These are phyloP conservation scores for Drosophila elegans DNA, from an alignment of 1,140 invertebrate genomes.

Conservation along the genomic window DNA sequence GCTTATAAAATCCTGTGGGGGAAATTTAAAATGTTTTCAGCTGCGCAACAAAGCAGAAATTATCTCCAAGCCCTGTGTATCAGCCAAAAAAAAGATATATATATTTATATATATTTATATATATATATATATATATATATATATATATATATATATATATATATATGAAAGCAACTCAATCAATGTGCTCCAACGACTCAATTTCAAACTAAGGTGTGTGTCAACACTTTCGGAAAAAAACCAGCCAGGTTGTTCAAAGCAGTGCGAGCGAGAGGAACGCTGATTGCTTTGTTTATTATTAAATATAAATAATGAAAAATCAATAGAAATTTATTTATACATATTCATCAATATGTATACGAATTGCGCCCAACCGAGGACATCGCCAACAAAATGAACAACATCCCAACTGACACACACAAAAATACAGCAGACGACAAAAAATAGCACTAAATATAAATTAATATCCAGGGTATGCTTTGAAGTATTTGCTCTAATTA, in stretches of 20 bases:
- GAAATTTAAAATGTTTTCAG: conserved; percentile 29
- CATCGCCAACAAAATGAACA: conserved; percentile 44
- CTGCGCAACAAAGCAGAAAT: conserved; percentile 26
- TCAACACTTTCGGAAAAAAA: conserved; percentile 32
- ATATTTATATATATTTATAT: neutral
- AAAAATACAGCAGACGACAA: conserved; percentile 1
- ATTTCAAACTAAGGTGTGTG: conserved; percentile 41
- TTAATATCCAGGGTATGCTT: neutral
- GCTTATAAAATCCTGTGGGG: conserved; percentile 11
- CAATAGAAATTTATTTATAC: conserved; percentile 67
- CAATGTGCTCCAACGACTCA: conserved; percentile 39
- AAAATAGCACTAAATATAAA: neutral
- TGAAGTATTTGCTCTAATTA: neutral
- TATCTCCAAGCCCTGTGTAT: conserved; percentile 24
- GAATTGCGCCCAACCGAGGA: conserved; percentile 42
- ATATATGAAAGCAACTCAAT: conserved; percentile 30
- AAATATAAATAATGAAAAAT: conserved; percentile 67
- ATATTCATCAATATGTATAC: conserved; percentile 56
- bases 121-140: neutral
- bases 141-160: neutral
- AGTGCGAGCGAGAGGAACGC: neutral
- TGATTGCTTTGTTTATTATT: conserved; percentile 57
- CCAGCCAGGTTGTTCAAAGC: neutral
- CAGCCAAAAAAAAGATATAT: conserved; percentile 1
- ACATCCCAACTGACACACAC: conserved; percentile 35